These are phyloP conservation scores for Neomicropteryx cornuta DNA, from an alignment of 1,140 invertebrate species.

Conservation along the genomic window DNA sequence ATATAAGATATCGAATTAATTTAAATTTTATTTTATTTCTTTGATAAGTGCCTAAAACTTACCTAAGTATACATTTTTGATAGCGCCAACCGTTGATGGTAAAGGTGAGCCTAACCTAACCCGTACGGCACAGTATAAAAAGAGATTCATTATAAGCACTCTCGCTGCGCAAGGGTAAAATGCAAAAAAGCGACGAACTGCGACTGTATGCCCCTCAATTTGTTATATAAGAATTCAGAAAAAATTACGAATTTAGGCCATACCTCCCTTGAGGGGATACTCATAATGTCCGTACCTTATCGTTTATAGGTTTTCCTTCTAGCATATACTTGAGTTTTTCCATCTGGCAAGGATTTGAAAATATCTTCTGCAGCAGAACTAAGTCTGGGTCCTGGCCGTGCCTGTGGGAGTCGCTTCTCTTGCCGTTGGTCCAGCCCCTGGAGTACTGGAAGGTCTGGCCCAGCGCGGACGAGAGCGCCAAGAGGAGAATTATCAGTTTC, in stretches of 20 bases:
- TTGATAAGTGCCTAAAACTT: too few relatives aligned
- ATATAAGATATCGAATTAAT: too few relatives aligned
- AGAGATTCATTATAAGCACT: too few relatives aligned
- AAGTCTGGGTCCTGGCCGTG: constrained; percentile 18
- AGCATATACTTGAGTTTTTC: constrained; percentile 39
- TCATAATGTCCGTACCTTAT: constrained; percentile 23
- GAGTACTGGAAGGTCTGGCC: constrained; percentile 64
- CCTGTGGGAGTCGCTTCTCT: constrained; percentile 32
- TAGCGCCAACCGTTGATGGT: too few relatives aligned
- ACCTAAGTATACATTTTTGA: too few relatives aligned
- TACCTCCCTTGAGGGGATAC: neutral
- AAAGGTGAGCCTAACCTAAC: too few relatives aligned
- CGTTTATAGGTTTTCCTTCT: constrained; percentile 33
- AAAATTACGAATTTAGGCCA: neutral
- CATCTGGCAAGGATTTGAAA: constrained; percentile 32
- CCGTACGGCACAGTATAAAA: too few relatives aligned
- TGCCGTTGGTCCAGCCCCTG: constrained; percentile 63
- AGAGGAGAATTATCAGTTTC: constrained; percentile 22
- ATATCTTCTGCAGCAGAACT: constrained; percentile 26
- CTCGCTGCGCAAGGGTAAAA: too few relatives aligned
- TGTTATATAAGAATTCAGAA: too few relatives aligned
- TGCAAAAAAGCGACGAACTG: too few relatives aligned
- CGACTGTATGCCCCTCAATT: too few relatives aligned
- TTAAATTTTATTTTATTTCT: too few relatives aligned
- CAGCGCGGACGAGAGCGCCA: constrained; percentile 24